Evolutionary conservation across 2,888 invertebrate species (phyloP), one percentile per base, ranked within the genome.

Genomic region (Lepidonotus clava): DNA sequence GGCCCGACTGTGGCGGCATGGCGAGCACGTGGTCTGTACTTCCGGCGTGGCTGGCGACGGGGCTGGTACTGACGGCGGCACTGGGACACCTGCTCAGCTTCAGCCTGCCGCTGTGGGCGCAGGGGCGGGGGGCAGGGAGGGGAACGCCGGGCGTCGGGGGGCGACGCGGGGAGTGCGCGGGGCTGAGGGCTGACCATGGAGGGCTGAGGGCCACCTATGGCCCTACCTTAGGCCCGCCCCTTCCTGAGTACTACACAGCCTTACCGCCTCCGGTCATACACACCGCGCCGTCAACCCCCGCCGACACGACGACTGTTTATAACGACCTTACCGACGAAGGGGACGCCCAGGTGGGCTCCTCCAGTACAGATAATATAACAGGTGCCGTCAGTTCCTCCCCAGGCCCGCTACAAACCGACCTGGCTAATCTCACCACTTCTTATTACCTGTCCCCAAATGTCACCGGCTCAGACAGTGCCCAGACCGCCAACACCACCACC

Each of bases 41-140:
- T 46, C 80, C 80, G 41, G 80, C 80, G 8, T 80, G 80, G 80
- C 46, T 80, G 80, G 80, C 80, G 24, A 80, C 80, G 28, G 80
- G 41, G 8, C 24, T 80, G n/a, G 80, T 80, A 34, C 28, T 80
- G 28, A 80, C 80, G 11, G 80, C 80, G 24, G 80, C 80, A 6
- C 28, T 80, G 46, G 80, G 80, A 28, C 80, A 80, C 46, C 80
- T 80, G 32, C 46, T 80, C 11, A 80, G 80, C 18, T 80, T 80
- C 24, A 46, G 46, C 18, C 28, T 80, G 28, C 80, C 80, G 1
- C 24, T 80, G 41, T 80, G 80, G 80, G 80, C 80, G 18, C 41
- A 46, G 28, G 80, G 80, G 28, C 21, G 46, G 24, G 24, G n/a
- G 46, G 8, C 4, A 4, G 6, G 46, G 32, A 11, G 32, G 2